These are phyloP conservation scores for Morpho achilles DNA, from an alignment of 2,888 invertebrate genomes.

Conservation along the genomic window DNA sequence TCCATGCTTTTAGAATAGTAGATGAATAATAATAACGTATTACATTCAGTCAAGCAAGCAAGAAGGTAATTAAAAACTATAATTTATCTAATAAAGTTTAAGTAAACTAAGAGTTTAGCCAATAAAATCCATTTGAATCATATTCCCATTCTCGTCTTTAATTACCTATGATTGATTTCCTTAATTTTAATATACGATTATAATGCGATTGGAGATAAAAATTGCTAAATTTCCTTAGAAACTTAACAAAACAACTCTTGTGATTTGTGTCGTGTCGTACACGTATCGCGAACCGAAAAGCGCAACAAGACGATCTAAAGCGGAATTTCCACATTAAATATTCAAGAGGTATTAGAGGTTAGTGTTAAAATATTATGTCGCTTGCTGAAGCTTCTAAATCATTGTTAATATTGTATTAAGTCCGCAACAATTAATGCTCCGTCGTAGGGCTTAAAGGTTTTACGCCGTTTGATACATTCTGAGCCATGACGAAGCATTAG, in stretches of 20 bases:
- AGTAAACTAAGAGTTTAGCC: no score
- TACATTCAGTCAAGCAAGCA: no score
- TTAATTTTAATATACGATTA: no score
- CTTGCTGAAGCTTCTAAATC: conserved; percentile 34
- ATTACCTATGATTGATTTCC: no score
- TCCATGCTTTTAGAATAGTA: no score
- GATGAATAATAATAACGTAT: no score
- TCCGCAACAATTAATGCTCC: conserved; percentile 33
- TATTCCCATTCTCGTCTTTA: no score
- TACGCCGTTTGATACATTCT: conserved; percentile 27
- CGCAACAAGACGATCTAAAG: conserved; percentile 11
- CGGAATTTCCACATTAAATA: conserved; percentile 46
- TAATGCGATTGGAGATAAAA: no score
- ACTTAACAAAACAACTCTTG: not conserved
- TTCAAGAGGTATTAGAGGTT: conserved; percentile 58
- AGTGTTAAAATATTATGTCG: conserved; percentile 47
- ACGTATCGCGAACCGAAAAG: conserved; percentile 13
- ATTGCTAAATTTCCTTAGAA: no score
- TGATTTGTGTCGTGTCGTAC: not conserved
- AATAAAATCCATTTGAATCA: no score
- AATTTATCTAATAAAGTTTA: no score
- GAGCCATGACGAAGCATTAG: conserved; percentile 8
- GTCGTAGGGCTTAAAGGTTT: conserved; percentile 13
- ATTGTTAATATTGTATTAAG: conserved; percentile 38
- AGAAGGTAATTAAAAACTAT: no score